Evolutionary conservation across 2,888 invertebrate genomes (phyloP), one percentile per base, ranked within the genome.

Genomic region (Sarcophaga variegata): DNA sequence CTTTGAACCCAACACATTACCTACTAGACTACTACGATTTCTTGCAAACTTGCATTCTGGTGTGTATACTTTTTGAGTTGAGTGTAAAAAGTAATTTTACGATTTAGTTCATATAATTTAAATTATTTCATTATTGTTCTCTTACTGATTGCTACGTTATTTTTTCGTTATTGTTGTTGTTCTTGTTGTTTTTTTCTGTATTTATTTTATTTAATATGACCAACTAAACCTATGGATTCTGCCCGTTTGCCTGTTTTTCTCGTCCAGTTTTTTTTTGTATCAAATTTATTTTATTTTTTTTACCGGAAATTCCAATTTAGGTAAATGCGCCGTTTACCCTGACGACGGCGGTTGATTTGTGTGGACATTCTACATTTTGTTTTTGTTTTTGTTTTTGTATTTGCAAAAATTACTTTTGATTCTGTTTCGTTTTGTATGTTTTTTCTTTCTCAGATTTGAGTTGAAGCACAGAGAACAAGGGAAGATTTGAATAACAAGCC

Each of bases 281-380:
- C 90, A 90, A 90, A 89, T 91, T 91, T 90, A 89, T 89, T 90
- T 22, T 1, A 1, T 22, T 91, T 89, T 88, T 90, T 88, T 92
- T 92, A 91, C 92, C 92, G 92, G 92, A 92, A 90, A 92, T 92
- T 91, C 92, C 92, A 92, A 92, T 92, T 92, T 92, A 92, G 92
- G 92, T 92, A 92, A 92, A 92, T 92, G 90, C 92, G 91, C 89
- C 90, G 92, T 91, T 91, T 90, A 90, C 83, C 79, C 78, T 84
- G 81, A 67, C 71, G 69, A 67, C 37, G 22, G 20, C 63, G 25
- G 62, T 64, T 81, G 78, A 72, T 81, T 87, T 87, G 76, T 77
- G 70, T 72, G 67, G 37, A 37, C 37, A 37, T 37, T 37, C 10
- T 37, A 37, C 37, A 37, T 37, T 37, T 37, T 10, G 37, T 37